Percentiles rank a stretch among this genome's conserved stretches.
These are phyloP conservation scores for Buphagus erythrorhynchus DNA, from an alignment of 2,797 vertebrate species.

Conservation along the genomic window DNA sequence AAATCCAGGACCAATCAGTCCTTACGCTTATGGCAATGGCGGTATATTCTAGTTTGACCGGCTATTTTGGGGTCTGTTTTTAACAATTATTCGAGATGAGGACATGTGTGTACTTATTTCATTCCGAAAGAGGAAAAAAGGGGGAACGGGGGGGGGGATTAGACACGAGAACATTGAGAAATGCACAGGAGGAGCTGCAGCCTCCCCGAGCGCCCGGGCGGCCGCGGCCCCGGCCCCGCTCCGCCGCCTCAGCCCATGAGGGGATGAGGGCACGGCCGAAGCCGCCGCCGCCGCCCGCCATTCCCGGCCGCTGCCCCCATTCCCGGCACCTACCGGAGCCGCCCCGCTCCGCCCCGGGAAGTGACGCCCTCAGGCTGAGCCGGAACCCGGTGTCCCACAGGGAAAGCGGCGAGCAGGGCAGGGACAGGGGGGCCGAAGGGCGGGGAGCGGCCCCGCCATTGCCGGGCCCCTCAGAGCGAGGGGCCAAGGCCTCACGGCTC, in stretches of 20 bases:
- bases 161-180: neutral
- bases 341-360: neutral
- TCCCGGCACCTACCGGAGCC: neutral
- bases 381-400: neutral
- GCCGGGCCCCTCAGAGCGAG: fast-evolving
- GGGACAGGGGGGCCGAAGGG: fast-evolving
- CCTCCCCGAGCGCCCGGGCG: no score
- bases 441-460: fast-evolving
- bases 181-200: neutral
- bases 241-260: neutral
- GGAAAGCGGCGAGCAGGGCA: fast-evolving
- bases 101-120: neutral
- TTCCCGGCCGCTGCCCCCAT: neutral
- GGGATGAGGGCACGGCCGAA: neutral
- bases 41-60: fast-evolving
- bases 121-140: fast-evolving
- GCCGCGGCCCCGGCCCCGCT: neutral
- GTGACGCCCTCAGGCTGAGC: neutral
- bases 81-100: neutral
- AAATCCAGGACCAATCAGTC: fast-evolving
- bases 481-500: fast-evolving
- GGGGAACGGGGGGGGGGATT: fast-evolving
- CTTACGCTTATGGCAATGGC: fast-evolving
- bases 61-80: no score
- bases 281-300: fast-evolving